Conservation (phyloP, 2,888 invertebrate species). For the Oligia strigilis region DNA sequence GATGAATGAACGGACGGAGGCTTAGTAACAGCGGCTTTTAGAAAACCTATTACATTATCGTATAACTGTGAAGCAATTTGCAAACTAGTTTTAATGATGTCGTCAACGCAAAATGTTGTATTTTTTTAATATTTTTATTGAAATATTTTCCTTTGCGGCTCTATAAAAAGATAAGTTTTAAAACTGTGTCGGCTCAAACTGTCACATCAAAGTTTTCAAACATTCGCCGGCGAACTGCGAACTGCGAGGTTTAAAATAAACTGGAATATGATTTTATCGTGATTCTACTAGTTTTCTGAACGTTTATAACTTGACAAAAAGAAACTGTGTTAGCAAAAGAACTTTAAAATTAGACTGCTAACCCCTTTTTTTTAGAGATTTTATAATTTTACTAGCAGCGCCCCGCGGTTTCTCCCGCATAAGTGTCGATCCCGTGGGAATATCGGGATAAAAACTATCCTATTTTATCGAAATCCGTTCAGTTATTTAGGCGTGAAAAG, state of each 20-base stretch:
- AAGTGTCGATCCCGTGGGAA: too few species aligned
- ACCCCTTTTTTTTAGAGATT: background rate
- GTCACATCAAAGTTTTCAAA: slow-evolving; percentile 40
- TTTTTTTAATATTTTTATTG: slow-evolving; percentile 18
- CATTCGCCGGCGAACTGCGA: slow-evolving; percentile 21
- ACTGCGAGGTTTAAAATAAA: slow-evolving; percentile 20
- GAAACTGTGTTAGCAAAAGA: background rate
- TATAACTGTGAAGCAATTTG: slow-evolving; percentile 7
- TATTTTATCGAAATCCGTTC: too few species aligned
- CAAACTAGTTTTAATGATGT: slow-evolving; percentile 42
- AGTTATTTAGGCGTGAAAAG: too few species aligned
- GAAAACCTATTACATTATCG: background rate
- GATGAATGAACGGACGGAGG: background rate
- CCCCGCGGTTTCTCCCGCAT: too few species aligned
- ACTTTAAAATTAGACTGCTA: too few species aligned
- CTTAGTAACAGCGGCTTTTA: background rate
- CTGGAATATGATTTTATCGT: slow-evolving; percentile 18
- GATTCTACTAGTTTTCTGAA: slow-evolving; percentile 1
- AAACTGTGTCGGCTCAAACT: slow-evolving; percentile 38
- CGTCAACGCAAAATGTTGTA: background rate
- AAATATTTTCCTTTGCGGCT: slow-evolving; percentile 16
- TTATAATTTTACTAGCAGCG: background rate
- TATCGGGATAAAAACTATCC: too few species aligned
- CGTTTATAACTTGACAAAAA: background rate
- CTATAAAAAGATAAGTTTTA: slow-evolving; percentile 15